Conservation (phyloP, 2,888 invertebrate species). For the Tinea semifulvella region DNA sequence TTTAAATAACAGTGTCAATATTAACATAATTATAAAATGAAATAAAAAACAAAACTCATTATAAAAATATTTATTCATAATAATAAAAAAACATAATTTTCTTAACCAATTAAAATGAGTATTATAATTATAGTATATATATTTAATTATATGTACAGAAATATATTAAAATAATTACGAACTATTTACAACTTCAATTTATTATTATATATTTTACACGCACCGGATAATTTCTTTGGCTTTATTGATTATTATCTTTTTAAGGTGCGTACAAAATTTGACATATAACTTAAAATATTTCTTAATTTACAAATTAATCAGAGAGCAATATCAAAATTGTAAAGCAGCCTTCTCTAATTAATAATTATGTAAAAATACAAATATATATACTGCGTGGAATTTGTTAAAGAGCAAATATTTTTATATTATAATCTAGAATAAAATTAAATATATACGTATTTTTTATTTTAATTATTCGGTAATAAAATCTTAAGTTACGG, state of each 20-base stretch:
- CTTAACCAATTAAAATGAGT: neutral
- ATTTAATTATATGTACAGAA: neutral
- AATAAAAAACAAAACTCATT: neutral
- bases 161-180: conserved; percentile 17
- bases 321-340: no score
- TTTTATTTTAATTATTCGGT: no score
- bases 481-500: no score
- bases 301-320: no score
- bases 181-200: conserved; percentile 20
- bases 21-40: neutral
- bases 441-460: no score
- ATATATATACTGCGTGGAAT: no score
- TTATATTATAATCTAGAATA: no score
- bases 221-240: conserved; percentile 50
- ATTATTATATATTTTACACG: conserved; percentile 28
- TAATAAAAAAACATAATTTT: neutral
- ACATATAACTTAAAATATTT: no score
- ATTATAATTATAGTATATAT: neutral
- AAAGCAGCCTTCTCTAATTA: no score
- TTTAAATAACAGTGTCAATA: conserved; percentile 1
- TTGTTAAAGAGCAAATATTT: no score
- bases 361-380: neutral
- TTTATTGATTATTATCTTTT: conserved; percentile 6
- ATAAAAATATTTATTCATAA: conserved; percentile 2
- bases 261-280: conserved; percentile 29